Evolutionary conservation across 1,140 invertebrate species (phyloP), one percentile per base, ranked within the genome.

Genomic region (Cherax quadricarinatus): DNA sequence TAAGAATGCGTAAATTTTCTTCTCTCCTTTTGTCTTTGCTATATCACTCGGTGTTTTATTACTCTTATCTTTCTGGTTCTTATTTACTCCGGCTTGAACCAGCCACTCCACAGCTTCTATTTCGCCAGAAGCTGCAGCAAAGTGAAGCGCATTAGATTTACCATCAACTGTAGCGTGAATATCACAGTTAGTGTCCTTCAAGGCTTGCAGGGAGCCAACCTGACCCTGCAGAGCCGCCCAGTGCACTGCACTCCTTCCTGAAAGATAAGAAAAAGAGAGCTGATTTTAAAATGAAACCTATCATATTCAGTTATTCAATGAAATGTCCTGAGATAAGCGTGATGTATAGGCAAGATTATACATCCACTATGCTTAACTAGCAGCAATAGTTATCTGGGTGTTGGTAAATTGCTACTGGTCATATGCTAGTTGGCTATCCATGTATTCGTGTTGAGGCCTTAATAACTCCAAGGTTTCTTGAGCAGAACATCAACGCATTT

Each of bases 41-140:
- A 75, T 30, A 10, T 75, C 70, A 30, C 70, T 75, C 7, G 70
- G n/a, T 10, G 24, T 75, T n/a, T 30, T 30, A 7, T 30, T 75
- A 24, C 6, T 12, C 21, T 24, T 75, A 30, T 75, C 70, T n/a
- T 30, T 75, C 1, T 21, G 70, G n/a, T 30, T 30, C 3, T 10
- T 75, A 6, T 75, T 75, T n/a, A 75, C n/a, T 16, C 86, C 86
- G 7, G 41, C 53, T 4, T 89, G 24, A 5, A 89, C 80, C 24
- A 89, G 62, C 88, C 88, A 89, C 18, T 83, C 62, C 0, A 89
- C 88, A 3, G 60, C 80, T 30, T 49, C 60, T 62, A 89, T 24
- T 14, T 89, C 60, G 18, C 88, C 88, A 41, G 1, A 73, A 1
- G 53, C 81, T 1, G 88, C 88, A 1, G 80, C 88, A 5, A 30